Evolutionary conservation across 2,797 vertebrate genomes (phyloP).

Genomic region (Hapalemur alaotrensis): DNA sequence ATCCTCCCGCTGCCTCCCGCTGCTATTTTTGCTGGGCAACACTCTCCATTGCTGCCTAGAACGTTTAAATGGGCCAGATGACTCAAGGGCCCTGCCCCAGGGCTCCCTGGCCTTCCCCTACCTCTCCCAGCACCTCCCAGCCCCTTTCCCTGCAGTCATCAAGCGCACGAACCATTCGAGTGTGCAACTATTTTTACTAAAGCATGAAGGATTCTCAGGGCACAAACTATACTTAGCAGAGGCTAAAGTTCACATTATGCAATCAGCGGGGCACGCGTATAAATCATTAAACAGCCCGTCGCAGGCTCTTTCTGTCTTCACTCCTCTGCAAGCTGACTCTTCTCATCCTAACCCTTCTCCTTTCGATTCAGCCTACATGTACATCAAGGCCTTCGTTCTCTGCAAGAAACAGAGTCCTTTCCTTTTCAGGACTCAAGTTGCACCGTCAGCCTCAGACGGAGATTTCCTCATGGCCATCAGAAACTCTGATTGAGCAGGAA

Average conservation of each 20-base stretch:
- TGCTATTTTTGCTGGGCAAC: neutral
- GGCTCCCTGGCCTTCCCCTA: too few relatives aligned
- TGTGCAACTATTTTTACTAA: constrained; percentile 44
- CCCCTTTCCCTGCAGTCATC: neutral
- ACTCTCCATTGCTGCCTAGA: neutral
- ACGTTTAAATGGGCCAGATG: neutral
- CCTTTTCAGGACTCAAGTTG: neutral
- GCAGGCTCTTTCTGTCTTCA: neutral
- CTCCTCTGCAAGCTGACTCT: neutral
- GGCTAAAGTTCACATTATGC: constrained; percentile 39
- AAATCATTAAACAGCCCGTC: constrained; percentile 19
- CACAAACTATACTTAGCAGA: constrained; percentile 45
- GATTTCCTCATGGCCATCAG: neutral
- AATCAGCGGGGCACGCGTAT: neutral
- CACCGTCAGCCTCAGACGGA: neutral
- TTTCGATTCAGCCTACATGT: neutral
- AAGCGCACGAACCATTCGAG: neutral
- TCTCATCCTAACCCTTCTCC: neutral
- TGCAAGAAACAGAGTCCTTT: neutral
- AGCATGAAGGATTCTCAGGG: constrained; percentile 43
- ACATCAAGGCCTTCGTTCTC: neutral
- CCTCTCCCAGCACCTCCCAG: neutral
- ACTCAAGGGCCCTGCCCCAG: too few relatives aligned
- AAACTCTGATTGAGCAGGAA: neutral
- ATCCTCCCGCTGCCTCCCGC: neutral